These are phyloP conservation scores for Adelphocoris suturalis DNA, from an alignment of 2,888 invertebrate genomes.

Conservation along the genomic window DNA sequence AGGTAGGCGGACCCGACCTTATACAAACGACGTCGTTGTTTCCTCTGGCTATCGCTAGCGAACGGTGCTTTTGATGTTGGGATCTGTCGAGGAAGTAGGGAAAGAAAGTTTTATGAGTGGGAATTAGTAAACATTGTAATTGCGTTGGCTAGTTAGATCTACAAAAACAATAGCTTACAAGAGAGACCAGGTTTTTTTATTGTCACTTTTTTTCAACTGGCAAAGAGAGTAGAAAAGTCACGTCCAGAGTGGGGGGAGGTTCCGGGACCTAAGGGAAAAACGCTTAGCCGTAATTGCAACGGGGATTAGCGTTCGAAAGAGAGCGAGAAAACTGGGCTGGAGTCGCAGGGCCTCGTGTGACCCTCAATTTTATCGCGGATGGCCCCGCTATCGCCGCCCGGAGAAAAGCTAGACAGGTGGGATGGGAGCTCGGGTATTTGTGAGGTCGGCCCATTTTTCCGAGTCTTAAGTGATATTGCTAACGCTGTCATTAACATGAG, in stretches of 20 bases:
- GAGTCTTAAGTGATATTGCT: conserved; percentile 36
- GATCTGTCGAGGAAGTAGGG: no score
- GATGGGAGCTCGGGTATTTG: neutral
- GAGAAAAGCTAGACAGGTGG: conserved; percentile 36
- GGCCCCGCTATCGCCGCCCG: neutral
- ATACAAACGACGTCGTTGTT: no score
- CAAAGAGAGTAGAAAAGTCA: conserved; percentile 13
- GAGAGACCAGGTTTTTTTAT: neutral
- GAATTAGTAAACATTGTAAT: neutral
- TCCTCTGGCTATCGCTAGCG: no score
- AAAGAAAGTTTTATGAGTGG: no score
- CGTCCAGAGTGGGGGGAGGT: conserved; percentile 8
- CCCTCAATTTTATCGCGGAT: conserved; percentile 38
- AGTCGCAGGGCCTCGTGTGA: neutral
- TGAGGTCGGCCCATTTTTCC: conserved; percentile 42
- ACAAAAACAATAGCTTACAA: neutral
- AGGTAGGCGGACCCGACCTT: no score
- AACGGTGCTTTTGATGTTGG: no score
- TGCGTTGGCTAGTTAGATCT: neutral
- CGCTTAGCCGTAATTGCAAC: conserved; percentile 39
- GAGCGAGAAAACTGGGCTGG: neutral
- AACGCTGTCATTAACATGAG: conserved; percentile 39
- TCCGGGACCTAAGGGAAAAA: conserved; percentile 31
- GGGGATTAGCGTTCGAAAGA: conserved; percentile 42
- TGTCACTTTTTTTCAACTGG: neutral